Evolutionary conservation across 1,140 invertebrate genomes (phyloP).

Genomic region (Lucilia cuprina): DNA sequence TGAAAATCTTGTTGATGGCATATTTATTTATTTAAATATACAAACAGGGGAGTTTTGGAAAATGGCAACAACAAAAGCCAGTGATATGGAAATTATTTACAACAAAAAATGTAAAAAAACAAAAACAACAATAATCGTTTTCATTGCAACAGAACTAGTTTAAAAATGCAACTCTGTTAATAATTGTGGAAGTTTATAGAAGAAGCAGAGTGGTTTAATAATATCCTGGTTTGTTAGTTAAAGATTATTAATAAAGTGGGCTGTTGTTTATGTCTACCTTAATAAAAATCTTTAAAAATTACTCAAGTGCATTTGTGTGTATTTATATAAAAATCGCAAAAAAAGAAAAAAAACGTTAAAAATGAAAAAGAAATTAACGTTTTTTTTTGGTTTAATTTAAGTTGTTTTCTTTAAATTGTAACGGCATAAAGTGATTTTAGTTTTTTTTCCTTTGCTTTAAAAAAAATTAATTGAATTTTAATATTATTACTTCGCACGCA

Average conservation of each 20-base stretch:
- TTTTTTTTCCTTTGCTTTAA: not conserved
- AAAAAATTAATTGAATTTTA: conserved; percentile 26
- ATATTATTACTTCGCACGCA: conserved; percentile 29
- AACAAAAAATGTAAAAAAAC: conserved; percentile 42
- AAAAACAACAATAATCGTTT: not conserved
- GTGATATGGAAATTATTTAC: conserved; percentile 62
- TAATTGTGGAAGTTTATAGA: not conserved
- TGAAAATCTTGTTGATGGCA: not conserved
- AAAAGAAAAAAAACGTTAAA: not conserved
- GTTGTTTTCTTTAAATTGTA: not conserved
- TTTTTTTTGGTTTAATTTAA: not conserved
- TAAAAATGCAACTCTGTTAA: not conserved
- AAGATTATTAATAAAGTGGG: not conserved
- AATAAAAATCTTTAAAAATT: not conserved
- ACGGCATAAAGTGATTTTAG: not conserved
- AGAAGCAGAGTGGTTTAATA: not conserved
- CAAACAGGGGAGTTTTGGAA: conserved; percentile 28
- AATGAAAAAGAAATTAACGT: not conserved
- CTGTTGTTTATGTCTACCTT: not conserved
- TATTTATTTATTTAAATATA: not conserved
- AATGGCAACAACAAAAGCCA: conserved; percentile 61
- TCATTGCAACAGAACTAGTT: too few relatives aligned
- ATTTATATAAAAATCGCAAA: not conserved
- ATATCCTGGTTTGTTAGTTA: not conserved
- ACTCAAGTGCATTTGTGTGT: not conserved